A percentile compares a stretch with the other conserved stretches of the same genome.
phyloP scores from a whole-genome alignment of 2,113 vertebrate species.

The Pluvialis apricaria region DNA sequence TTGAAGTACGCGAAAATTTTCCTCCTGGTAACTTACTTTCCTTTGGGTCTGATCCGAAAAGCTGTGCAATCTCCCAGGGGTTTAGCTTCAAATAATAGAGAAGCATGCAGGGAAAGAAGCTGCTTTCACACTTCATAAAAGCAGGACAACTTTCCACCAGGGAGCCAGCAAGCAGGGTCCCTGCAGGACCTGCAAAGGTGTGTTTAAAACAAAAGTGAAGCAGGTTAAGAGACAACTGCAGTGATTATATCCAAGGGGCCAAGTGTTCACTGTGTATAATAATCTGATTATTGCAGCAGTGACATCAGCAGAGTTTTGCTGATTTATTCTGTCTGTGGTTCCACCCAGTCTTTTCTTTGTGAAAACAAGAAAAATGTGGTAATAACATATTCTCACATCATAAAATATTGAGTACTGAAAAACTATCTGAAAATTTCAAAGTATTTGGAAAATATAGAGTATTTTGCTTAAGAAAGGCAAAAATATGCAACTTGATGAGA shows the following conservation, averaged over 20 bases:
- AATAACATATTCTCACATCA: background rate
- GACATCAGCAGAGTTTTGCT: background rate
- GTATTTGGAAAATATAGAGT: background rate
- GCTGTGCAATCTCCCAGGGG: background rate
- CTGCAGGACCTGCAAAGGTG: background rate
- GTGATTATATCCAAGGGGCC: background rate
- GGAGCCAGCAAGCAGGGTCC: background rate
- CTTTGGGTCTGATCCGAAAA: slow-evolving; percentile 8
- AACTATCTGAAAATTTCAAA: background rate
- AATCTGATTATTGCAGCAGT: background rate
- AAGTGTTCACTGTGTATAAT: background rate
- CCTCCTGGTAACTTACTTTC: background rate
- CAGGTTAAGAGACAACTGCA: background rate
- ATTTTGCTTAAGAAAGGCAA: background rate
- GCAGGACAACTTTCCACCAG: slow-evolving; percentile 18
- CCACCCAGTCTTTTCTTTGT: background rate
- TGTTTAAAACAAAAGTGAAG: slow-evolving; percentile 28
- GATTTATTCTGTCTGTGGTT: background rate
- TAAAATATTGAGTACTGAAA: background rate
- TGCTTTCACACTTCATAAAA: slow-evolving; percentile 41
- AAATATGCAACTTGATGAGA: background rate
- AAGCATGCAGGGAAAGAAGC: background rate
- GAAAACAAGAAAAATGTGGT: background rate
- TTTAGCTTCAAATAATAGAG: slow-evolving; percentile 19
- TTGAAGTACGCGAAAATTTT: background rate